Evolutionary conservation across 2,888 invertebrate genomes (phyloP).

Genomic region (Caenorhabditis afra): DNA sequence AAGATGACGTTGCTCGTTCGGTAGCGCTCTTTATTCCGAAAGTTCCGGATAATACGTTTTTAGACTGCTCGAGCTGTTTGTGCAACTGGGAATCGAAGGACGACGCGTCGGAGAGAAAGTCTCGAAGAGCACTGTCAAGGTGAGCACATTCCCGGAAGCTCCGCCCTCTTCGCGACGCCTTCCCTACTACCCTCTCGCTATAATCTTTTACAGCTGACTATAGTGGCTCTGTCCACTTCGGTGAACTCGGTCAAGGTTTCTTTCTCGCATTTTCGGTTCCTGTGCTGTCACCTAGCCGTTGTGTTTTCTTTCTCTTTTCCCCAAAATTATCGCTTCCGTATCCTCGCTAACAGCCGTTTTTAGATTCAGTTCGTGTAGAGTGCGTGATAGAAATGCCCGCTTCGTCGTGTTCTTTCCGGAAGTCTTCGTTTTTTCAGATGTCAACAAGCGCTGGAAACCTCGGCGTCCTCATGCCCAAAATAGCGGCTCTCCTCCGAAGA

Average conservation of each 20-base stretch:
- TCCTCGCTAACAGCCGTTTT: background rate
- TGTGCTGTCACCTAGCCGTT: constrained; percentile 22
- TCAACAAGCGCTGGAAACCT: constrained; percentile 96
- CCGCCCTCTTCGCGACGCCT: background rate
- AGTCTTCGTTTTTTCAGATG: constrained; percentile 84
- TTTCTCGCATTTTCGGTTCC: background rate
- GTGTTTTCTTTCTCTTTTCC: constrained; percentile 1
- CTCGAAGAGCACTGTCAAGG: constrained; percentile 85
- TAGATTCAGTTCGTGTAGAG: constrained; percentile 17
- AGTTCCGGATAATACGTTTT: constrained; percentile 79
- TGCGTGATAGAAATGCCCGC: background rate
- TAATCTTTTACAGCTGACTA: constrained; percentile 65
- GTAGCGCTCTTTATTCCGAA: constrained; percentile 2
- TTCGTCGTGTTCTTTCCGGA: background rate
- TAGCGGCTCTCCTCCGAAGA: constrained; percentile 90
- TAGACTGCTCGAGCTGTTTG: constrained; percentile 94
- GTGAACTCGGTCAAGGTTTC: constrained; percentile 69
- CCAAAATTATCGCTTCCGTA: background rate
- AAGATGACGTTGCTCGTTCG: constrained; percentile 77
- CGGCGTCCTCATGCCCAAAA: constrained; percentile 97
- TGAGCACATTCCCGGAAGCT: constrained; percentile 72
- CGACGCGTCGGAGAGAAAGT: constrained; percentile 95
- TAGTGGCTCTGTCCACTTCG: constrained; percentile 68
- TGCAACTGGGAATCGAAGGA: constrained; percentile 96
- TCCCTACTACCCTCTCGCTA: constrained; percentile 6